Percentiles rank a stretch among this genome's conserved stretches.
These are phyloP conservation scores for Polyergus mexicanus DNA, from an alignment of 1,140 invertebrate genomes.

Conservation along the genomic window DNA sequence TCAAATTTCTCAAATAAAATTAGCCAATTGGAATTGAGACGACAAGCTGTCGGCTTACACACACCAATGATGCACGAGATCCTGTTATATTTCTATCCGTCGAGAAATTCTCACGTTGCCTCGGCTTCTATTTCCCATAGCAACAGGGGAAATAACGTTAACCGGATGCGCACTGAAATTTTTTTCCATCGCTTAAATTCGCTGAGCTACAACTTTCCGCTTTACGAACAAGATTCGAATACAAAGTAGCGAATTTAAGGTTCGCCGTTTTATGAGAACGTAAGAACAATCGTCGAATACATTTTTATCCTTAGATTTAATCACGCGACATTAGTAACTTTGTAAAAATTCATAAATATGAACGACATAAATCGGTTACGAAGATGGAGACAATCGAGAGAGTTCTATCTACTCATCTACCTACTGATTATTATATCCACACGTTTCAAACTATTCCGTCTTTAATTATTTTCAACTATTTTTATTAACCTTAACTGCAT, in stretches of 20 bases:
- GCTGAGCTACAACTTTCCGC: background rate
- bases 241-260: background rate
- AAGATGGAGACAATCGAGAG: constrained; percentile 24
- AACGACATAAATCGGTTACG: constrained; percentile 23
- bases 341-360: background rate
- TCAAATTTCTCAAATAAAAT: constrained; percentile 50
- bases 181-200: constrained; percentile 7
- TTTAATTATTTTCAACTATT: background rate
- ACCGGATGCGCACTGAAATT: constrained; percentile 17
- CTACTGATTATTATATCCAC: constrained; percentile 20
- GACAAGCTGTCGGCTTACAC: background rate
- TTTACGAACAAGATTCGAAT: background rate
- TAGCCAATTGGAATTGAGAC: background rate
- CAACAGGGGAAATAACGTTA: constrained; percentile 46
- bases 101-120: constrained; percentile 61
- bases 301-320: background rate
- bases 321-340: background rate
- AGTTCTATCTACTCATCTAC: background rate
- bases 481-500: background rate
- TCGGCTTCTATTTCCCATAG: constrained; percentile 66
- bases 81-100: constrained; percentile 43
- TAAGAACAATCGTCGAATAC: background rate
- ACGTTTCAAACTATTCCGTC: background rate
- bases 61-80: too few species aligned
- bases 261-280: background rate